phyloP scores from a whole-genome alignment of 2,113 vertebrate species.

The Polypterus bichir region DNA sequence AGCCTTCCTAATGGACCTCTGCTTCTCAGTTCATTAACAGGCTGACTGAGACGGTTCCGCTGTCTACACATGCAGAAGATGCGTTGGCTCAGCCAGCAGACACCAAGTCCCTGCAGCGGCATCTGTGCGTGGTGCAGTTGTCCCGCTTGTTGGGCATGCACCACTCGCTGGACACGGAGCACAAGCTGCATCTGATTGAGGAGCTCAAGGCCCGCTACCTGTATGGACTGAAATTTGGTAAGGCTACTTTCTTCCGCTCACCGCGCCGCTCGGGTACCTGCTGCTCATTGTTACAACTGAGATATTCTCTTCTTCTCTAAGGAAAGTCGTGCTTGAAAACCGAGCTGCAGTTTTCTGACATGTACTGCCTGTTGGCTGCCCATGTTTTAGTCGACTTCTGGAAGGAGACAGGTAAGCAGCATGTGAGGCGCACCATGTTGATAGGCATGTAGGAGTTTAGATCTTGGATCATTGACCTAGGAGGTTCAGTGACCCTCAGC shows the following conservation, averaged over 20 bases:
- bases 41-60: slow-evolving; percentile 67
- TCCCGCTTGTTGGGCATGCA: slow-evolving; percentile 74
- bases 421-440: not conserved
- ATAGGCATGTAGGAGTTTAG: not conserved
- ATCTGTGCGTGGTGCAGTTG: slow-evolving; percentile 82
- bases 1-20: too few species aligned
- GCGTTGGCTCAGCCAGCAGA: slow-evolving; percentile 62
- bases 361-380: slow-evolving; percentile 89
- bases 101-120: slow-evolving; percentile 79
- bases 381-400: slow-evolving; percentile 88
- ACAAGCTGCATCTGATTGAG: slow-evolving; percentile 61
- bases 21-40: slow-evolving; percentile 69
- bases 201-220: slow-evolving; percentile 79
- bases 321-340: slow-evolving; percentile 84
- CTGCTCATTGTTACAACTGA: not conserved
- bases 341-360: slow-evolving; percentile 89
- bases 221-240: slow-evolving; percentile 83
- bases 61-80: slow-evolving; percentile 46
- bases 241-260: slow-evolving; percentile 26
- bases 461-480: too few species aligned
- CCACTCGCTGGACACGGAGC: slow-evolving; percentile 55
- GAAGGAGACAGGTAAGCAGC: slow-evolving; percentile 65
- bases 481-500: too few species aligned
- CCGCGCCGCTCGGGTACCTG: too few species aligned
- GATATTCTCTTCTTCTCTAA: slow-evolving; percentile 23